These are phyloP conservation scores for Artemia franciscana DNA, from an alignment of 1,140 invertebrate species.

Conservation along the genomic window DNA sequence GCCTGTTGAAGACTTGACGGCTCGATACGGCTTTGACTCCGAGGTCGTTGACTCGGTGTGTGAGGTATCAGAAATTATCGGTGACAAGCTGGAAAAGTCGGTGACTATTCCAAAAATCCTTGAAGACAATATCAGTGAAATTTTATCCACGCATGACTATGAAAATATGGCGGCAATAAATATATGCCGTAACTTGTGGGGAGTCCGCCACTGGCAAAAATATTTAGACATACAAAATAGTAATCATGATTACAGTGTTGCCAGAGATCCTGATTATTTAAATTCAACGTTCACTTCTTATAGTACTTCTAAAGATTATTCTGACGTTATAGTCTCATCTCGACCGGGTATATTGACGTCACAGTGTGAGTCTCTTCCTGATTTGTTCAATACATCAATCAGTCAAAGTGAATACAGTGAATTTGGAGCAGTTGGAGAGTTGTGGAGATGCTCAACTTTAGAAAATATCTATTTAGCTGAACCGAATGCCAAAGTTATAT, in stretches of 20 bases:
- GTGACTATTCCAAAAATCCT: background rate
- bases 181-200: constrained; percentile 34
- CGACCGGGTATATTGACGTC: background rate
- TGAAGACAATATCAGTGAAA: background rate
- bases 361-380: background rate
- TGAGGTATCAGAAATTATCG: too few species aligned
- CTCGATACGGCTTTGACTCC: constrained; percentile 18
- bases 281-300: background rate
- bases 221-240: constrained; percentile 35
- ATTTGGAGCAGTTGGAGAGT: background rate
- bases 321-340: background rate
- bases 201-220: constrained; percentile 32
- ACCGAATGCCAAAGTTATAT: background rate
- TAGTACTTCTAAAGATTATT: background rate
- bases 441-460: background rate
- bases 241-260: constrained; percentile 33
- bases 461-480: background rate
- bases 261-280: constrained; percentile 22
- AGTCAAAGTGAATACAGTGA: background rate
- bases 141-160: constrained; percentile 34
- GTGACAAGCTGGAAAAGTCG: too few species aligned
- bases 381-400: background rate
- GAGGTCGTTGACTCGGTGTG: too few species aligned
- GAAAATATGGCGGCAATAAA: constrained; percentile 39
- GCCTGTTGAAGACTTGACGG: too few species aligned